A percentile compares a stretch with the other conserved stretches of the same genome.
Evolutionary conservation across 2,113 vertebrate species (phyloP).

Genomic region (Pandion haliaetus): DNA sequence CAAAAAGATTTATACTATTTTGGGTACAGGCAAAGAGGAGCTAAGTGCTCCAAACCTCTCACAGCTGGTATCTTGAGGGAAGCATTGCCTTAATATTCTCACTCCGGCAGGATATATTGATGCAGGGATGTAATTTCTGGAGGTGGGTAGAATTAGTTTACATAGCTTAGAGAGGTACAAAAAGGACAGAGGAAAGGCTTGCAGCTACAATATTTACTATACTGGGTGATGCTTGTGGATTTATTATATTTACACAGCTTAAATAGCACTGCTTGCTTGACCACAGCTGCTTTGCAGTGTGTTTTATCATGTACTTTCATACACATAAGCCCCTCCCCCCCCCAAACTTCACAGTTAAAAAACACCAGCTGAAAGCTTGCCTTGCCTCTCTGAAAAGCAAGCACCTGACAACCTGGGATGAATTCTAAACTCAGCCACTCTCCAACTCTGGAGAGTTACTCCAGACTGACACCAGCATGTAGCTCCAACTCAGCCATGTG

Average conservation of each 20-base stretch:
- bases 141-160: background rate
- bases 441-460: fast-evolving
- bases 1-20: slow-evolving; percentile 25
- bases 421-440: background rate
- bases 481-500: background rate
- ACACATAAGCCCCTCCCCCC: background rate
- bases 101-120: background rate
- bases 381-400: background rate
- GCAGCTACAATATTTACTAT: background rate
- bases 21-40: background rate
- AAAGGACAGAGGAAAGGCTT: background rate
- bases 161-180: background rate
- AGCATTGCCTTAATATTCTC: background rate
- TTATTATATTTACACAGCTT: background rate
- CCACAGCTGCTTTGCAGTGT: slow-evolving; percentile 22
- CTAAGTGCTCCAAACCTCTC: background rate
- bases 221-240: background rate
- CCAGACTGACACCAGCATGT: fast-evolving
- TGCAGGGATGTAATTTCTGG: background rate
- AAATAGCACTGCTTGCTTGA: background rate
- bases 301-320: background rate
- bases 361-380: background rate
- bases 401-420: background rate
- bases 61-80: background rate
- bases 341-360: background rate